Conservation (phyloP, 2,113 vertebrate species). For the Prionailurus bengalensis region DNA sequence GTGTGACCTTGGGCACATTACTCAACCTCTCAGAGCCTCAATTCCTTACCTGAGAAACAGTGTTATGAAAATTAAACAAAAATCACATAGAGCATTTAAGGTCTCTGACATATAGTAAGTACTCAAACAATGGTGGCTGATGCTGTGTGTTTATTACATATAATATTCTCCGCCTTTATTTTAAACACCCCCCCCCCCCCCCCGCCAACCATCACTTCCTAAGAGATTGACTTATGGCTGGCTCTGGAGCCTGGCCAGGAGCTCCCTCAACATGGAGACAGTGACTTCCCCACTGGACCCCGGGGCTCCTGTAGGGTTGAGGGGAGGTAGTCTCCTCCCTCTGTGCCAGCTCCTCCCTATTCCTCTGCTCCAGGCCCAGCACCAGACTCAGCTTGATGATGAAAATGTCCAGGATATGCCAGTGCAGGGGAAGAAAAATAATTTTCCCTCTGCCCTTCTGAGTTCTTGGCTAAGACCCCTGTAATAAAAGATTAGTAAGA, state of each 20-base stretch:
- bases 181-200: too few relatives aligned
- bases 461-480: background rate
- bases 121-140: background rate
- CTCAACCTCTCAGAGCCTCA: background rate
- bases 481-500: background rate
- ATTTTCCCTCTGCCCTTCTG: background rate
- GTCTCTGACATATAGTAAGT: background rate
- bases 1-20: background rate
- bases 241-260: background rate
- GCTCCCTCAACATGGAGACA: background rate
- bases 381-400: background rate
- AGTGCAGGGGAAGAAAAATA: background rate
- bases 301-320: background rate
- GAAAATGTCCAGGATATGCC: background rate
- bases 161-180: background rate
- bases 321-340: background rate
- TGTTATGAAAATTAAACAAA: background rate
- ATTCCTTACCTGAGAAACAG: slow-evolving; percentile 1
- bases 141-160: background rate
- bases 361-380: background rate
- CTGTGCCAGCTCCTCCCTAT: too few relatives aligned
- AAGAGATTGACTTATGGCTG: background rate
- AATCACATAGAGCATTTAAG: background rate
- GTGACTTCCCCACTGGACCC: background rate
- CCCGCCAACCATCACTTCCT: background rate